These are phyloP conservation scores for Cantharis lateralis DNA, from an alignment of 2,888 invertebrate species.

Conservation along the genomic window DNA sequence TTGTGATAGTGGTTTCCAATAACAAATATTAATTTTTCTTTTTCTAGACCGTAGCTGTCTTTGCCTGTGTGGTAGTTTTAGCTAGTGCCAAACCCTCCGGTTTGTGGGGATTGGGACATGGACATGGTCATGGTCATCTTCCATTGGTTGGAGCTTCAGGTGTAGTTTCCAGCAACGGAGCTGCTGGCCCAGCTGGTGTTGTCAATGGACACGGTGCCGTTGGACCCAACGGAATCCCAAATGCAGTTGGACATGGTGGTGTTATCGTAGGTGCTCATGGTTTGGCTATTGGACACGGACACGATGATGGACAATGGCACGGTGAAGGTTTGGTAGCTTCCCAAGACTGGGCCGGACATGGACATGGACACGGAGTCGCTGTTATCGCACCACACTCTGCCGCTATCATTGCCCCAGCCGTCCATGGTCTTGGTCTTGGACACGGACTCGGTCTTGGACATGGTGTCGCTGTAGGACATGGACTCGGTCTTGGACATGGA, in stretches of 20 bases:
- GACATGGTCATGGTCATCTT: conserved; percentile 18
- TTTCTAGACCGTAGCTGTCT: conserved; percentile 34
- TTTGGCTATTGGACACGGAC: conserved; percentile 14
- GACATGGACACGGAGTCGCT: conserved; percentile 16
- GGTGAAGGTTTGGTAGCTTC: conserved; percentile 30
- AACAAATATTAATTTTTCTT: neutral
- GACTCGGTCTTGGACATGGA: conserved; percentile 20
- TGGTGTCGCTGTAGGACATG: conserved; percentile 8
- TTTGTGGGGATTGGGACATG: conserved; percentile 23
- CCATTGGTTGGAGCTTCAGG: conserved; percentile 32
- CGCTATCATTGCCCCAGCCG: conserved; percentile 22
- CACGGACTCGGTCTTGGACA: conserved; percentile 16
- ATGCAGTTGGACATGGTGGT: conserved; percentile 14
- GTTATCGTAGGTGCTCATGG: conserved; percentile 2
- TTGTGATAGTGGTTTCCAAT: neutral
- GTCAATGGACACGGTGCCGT: conserved; percentile 31
- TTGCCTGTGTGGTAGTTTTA: conserved; percentile 38
- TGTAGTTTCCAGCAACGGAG: conserved; percentile 32
- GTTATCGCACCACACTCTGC: conserved; percentile 17
- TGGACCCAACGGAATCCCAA: conserved; percentile 22
- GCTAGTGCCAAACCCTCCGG: conserved; percentile 38
- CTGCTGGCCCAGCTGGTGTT: conserved; percentile 32
- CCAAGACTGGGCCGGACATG: conserved; percentile 24
- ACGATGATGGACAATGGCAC: conserved; percentile 30
- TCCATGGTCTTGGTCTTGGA: no score